A percentile compares a stretch with the other conserved stretches of the same genome.
Conservation (phyloP, 35 echinoderm and acorn worm genomes). For the Nesometra sesokonis region DNA sequence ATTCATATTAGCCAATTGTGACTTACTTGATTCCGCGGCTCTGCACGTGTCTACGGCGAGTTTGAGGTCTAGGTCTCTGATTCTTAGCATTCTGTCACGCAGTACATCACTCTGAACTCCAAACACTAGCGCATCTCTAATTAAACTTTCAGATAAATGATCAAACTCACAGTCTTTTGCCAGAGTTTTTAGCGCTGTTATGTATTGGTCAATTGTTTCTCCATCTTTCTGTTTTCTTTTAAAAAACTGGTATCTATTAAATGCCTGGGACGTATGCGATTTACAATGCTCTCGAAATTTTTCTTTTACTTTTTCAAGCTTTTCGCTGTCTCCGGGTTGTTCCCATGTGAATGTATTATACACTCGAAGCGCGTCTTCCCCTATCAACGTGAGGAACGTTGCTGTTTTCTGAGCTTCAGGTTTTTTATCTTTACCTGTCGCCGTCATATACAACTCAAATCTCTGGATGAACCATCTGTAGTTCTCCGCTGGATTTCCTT, state of each 20-base stretch:
- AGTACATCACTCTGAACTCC: slow-evolving; percentile 12
- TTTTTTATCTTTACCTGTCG: neutral
- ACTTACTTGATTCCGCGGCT: slow-evolving; percentile 34
- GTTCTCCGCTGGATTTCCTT: slow-evolving; percentile 1
- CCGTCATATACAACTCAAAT: neutral
- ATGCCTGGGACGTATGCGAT: slow-evolving; percentile 15
- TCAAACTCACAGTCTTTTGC: slow-evolving; percentile 40
- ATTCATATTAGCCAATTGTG: neutral
- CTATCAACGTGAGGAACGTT: neutral
- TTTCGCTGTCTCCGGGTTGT: slow-evolving; percentile 1
- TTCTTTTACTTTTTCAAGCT: slow-evolving; percentile 1
- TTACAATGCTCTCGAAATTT: slow-evolving; percentile 42
- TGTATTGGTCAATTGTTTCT: slow-evolving; percentile 39
- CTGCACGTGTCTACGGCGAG: slow-evolving; percentile 20
- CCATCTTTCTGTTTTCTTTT: slow-evolving; percentile 9
- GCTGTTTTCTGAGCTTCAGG: neutral
- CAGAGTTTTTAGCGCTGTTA: slow-evolving; percentile 18
- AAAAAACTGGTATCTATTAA: slow-evolving; percentile 38
- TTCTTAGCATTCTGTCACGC: neutral
- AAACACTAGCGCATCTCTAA: slow-evolving; percentile 21
- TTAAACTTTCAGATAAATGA: slow-evolving; percentile 11
- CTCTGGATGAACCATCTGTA: neutral
- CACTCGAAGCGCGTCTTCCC: slow-evolving; percentile 15
- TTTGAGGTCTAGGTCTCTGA: slow-evolving; percentile 5
- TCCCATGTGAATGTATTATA: slow-evolving; percentile 36